Conservation (phyloP, 1,140 invertebrate species). For the Neodiprion lecontei region DNA sequence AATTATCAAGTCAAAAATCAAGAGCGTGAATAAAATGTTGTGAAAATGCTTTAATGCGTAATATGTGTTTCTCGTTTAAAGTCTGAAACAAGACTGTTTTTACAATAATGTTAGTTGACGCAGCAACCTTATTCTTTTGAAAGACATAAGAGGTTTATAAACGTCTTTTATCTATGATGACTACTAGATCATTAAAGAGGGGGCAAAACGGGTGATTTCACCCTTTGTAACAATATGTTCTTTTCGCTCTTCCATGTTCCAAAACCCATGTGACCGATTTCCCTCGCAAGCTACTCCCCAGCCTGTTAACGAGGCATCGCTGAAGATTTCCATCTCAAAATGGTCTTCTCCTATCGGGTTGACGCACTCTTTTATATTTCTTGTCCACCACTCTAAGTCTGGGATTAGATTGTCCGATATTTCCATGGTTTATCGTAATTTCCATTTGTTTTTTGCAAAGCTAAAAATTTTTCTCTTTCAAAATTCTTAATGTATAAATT, state of each 20-base stretch:
- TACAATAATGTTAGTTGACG: too few species aligned
- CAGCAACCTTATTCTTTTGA: too few species aligned
- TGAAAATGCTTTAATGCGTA: too few species aligned
- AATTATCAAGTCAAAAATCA: too few species aligned
- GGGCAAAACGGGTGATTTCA: too few species aligned
- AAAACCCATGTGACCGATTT: conserved; percentile 33
- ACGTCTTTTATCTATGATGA: too few species aligned
- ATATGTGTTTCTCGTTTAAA: too few species aligned
- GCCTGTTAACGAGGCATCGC: conserved; percentile 36
- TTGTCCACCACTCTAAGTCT: conserved; percentile 37
- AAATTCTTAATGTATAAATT: conserved; percentile 29
- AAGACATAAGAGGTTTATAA: too few species aligned
- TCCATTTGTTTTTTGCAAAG: conserved; percentile 21
- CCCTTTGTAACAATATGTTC: conserved; percentile 29
- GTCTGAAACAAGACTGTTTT: too few species aligned
- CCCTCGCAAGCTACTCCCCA: conserved; percentile 33
- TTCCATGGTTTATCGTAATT: conserved; percentile 21
- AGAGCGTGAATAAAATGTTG: too few species aligned
- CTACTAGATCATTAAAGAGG: too few species aligned
- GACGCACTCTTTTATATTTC: conserved; percentile 19
- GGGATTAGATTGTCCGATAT: conserved; percentile 12
- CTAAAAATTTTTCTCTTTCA: conserved; percentile 30
- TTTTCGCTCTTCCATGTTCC: conserved; percentile 26
- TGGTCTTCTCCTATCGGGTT: conserved; percentile 26
- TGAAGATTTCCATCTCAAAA: conserved; percentile 35